Evolutionary conservation across 2,888 invertebrate genomes (phyloP), one percentile per base, ranked within the genome.

Genomic region (Didymodactylos carnosus): DNA sequence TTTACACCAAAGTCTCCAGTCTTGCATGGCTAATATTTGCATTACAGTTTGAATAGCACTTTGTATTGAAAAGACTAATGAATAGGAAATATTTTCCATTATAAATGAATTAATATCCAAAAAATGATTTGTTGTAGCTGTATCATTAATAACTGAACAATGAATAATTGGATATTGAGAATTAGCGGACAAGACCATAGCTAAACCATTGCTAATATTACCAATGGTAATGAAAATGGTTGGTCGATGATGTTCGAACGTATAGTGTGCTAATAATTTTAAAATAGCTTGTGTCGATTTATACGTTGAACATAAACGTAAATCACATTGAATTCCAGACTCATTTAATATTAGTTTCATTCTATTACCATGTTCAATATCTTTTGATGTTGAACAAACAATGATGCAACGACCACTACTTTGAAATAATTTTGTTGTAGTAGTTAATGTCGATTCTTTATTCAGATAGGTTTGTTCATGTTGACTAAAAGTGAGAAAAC

Each of bases 131-230:
- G 29, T 62, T 35, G 16, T 29, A n/a, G 29, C 29, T 35, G 29
- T 35, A 13, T 19, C 35, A n/a, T 35, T 87, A 1, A 91, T 87
- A 2, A 97, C 97, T n/a, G 97, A 97, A 82, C 94, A 94, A 84
- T 97, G 97, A 81, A 97, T 94, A 27, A 97, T 95, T 0, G 97
- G 97, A 82, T 89, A 90, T 10, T 89, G 87, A 0, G 93, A 89
- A 83, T 94, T 95, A 46, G 93, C 95, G 4, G 94, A 91, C 27
- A 94, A 85, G 0, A 97, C 97, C 10, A 95, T 95, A 0, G 97
- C 97, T 35, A 98, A 86, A 5, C 97, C 97, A 84, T 98, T 98
- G 77, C 94, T 94, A 76, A 95, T 88, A 39, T 97, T 97, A 23
- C 97, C 97, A 6, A 97, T 94, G 11, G 94, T 94, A 76, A 98